A percentile compares a stretch with the other conserved stretches of the same genome.
Evolutionary conservation across 53 echinoderm and acorn worm species (phyloP).

Genomic region (Echinarachnius parma): DNA sequence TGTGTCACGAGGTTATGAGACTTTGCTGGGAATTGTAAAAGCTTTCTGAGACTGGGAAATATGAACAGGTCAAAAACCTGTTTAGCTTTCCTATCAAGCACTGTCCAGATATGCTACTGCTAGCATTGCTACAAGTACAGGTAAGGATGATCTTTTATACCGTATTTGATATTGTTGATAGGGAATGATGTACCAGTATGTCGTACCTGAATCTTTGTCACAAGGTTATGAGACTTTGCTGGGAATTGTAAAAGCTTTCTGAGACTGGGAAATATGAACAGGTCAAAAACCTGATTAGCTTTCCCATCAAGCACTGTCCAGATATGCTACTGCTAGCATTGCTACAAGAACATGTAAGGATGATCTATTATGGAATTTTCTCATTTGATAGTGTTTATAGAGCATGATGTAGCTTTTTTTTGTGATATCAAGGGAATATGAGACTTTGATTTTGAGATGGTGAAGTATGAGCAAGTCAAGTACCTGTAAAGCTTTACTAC

Average conservation of each 20-base stretch:
- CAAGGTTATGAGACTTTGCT: no score
- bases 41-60: slow-evolving; percentile 87
- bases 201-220: no score
- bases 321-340: slow-evolving; percentile 91
- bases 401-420: no score
- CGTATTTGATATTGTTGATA: no score
- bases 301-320: slow-evolving; percentile 96
- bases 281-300: slow-evolving; percentile 79
- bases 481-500: slow-evolving; percentile 70
- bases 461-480: slow-evolving; percentile 93
- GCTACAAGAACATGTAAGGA: slow-evolving; percentile 87
- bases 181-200: no score
- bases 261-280: slow-evolving; percentile 94
- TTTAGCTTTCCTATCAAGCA: slow-evolving; percentile 92
- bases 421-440: no score
- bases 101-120: slow-evolving; percentile 93
- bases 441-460: slow-evolving; percentile 84
- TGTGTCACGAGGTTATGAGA: no score
- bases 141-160: no score
- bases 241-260: no score
- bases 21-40: no score
- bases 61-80: slow-evolving; percentile 85
- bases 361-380: no score
- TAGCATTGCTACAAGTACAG: slow-evolving; percentile 90
- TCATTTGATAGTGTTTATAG: no score